Base-by-base conservation (phyloP, 2,888 invertebrate genomes). In the Drosophila infuscata region DNA sequence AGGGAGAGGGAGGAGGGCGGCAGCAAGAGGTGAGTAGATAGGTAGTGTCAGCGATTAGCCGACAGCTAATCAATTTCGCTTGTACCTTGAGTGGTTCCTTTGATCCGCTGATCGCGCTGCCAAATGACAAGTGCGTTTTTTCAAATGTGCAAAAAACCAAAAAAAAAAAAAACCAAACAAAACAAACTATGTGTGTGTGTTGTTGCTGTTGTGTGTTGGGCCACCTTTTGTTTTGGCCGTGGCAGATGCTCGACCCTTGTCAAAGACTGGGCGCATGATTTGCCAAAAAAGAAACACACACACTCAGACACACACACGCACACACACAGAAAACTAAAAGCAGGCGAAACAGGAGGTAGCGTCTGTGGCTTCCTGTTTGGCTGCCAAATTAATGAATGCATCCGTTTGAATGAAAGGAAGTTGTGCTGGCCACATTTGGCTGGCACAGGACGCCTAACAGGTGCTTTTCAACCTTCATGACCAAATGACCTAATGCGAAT, bases 371-470 rank as follows among this genome's bases (percentile, higher is more conserved):
- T 80, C 83, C 76, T 82, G 80, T 81, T 71, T 66, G 70, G 71
- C 79, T 64, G 82, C 84, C 89, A 91, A 90, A 88, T 91, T 90
- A 90, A 91, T 90, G 90, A 81, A 91, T 90, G 91, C 91, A 90
- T 90, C 89, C 89, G 91, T 87, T 87, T 90, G 90, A 89, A 79
- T 68, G 64, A 70, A 75, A 82, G 83, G 76, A 88, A 87, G 80
- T 82, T 56, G 64, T n/a, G 46, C 15, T 51, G 49, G 49, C 57
- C 67, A 41, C 56, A 32, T 43, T 56, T 56, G 46, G 25, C 25
- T 12, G 46, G 46, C 46, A 25, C 46, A 46, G 46, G 46, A 46
- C 46, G 60, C 35, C 89, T 83, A 85, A 86, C 83, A 85, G 90
- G 90, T 91, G 90, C 81, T 86, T 87, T 82, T 71, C 12, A 48